phyloP scores from a whole-genome alignment of 1,140 invertebrate genomes.

The Temnothorax curvispinosus region DNA sequence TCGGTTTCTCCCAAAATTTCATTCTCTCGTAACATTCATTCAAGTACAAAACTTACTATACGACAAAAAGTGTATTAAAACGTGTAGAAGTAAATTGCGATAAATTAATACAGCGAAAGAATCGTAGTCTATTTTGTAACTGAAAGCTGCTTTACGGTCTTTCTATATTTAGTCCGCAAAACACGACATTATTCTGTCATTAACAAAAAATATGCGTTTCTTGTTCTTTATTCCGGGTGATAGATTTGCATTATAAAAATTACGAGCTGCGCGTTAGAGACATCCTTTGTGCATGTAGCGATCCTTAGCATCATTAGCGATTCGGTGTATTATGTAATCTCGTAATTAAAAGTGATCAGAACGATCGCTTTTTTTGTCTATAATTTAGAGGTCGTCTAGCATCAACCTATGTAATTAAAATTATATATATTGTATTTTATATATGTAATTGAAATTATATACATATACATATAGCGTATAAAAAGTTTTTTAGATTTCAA shows the following conservation, averaged over 20 bases:
- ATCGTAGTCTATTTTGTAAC: conserved; percentile 63
- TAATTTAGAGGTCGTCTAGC: neutral
- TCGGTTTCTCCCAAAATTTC: neutral
- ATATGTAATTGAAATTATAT: conserved; percentile 45
- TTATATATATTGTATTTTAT: conserved; percentile 27
- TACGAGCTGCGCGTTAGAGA: neutral
- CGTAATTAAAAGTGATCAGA: neutral
- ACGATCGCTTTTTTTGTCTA: neutral
- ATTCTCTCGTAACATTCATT: conserved; percentile 65
- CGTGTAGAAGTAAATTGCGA: conserved; percentile 32
- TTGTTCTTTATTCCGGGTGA: neutral
- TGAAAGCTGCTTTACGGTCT: neutral
- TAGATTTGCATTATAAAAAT: neutral
- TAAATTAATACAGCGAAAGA: conserved; percentile 42
- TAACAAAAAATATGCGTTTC: neutral
- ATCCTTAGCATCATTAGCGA: too few relatives aligned
- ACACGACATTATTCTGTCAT: neutral
- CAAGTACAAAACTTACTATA: conserved; percentile 71
- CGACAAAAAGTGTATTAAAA: conserved; percentile 20
- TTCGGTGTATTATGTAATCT: neutral
- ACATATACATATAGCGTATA: conserved; percentile 9
- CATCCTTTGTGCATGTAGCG: neutral
- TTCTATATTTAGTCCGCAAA: conserved; percentile 4
- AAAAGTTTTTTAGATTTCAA: conserved; percentile 7
- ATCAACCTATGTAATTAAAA: conserved; percentile 28